Evolutionary conservation across 2,888 invertebrate genomes (phyloP), one percentile per base, ranked within the genome.

Genomic region (Tupiocoris notatus): DNA sequence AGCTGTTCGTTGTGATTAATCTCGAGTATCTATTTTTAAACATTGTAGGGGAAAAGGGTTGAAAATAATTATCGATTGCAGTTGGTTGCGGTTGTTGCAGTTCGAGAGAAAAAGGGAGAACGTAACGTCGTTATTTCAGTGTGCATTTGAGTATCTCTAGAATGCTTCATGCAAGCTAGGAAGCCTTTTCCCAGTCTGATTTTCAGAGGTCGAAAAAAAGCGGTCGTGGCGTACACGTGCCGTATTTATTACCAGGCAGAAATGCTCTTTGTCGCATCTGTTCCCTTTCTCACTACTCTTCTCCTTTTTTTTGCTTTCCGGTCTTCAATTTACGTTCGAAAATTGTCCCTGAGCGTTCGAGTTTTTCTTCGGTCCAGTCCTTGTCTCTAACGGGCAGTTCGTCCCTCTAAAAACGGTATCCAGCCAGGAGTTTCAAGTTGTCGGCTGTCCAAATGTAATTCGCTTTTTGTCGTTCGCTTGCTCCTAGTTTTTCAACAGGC

Each of bases 191-290:
- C 39, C 6, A 39, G 12, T 39, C 39, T 12, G 39, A 39, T 39
- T 39, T 39, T 39, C 39, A 39, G 39, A 39, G 39, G 39, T 39
- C 39, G 39, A 39, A 39, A 7, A 12, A 39, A 39, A 39, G 39
- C 39, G 39, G 39, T 39, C 39, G 39, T 39, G 39, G 18, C 1
- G 64, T 39, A 65, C 65, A 65, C 65, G 65, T 65, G 65, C 65
- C 24, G 25, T 39, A 65, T 65, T 65, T 65, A 65, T 39, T 65
- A 23, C 39, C 65, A 39, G n/a, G 20, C 3, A n/a, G 18, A 65
- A 39, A 65, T 65, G 7, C 65, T 39, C 39, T 39, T 2, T 65
- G 65, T 25, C 23, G 39, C 65, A 65, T 39, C 65, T 65, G 39
- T 39, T 39, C 39, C 1, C 39, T 65, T 63, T 22, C 23, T 63